A percentile compares a stretch with the other conserved stretches of the same genome.
These are phyloP conservation scores for Microctenopoma steveboyesi DNA, from an alignment of 2,797 vertebrate genomes.

Conservation along the genomic window DNA sequence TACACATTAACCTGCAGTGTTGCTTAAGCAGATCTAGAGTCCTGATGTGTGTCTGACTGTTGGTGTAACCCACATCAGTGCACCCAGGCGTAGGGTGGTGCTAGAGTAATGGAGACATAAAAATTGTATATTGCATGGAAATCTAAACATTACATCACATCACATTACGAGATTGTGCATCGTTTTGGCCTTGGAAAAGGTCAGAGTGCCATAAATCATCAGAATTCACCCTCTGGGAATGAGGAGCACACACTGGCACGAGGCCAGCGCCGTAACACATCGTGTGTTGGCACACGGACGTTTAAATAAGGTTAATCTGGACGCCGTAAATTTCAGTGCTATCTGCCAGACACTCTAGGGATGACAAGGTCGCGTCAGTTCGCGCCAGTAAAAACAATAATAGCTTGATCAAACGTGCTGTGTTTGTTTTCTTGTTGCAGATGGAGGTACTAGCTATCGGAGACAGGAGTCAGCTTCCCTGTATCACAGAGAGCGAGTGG, in stretches of 20 bases:
- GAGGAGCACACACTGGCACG: background rate
- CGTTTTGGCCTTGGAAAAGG: too few species aligned
- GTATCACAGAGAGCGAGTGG: too few species aligned
- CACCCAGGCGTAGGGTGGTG: conserved; percentile 7
- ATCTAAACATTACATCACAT: background rate
- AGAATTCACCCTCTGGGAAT: background rate
- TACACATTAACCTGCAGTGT: conserved; percentile 43
- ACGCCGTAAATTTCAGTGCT: background rate
- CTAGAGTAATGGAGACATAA: background rate
- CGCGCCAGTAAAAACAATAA: background rate
- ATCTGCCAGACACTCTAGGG: background rate
- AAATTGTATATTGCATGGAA: background rate
- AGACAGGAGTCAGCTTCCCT: too few species aligned
- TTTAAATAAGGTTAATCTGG: background rate
- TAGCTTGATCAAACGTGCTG: background rate
- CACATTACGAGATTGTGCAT: background rate
- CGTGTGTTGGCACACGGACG: background rate
- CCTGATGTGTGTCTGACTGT: conserved; percentile 51
- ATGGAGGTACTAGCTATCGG: background rate
- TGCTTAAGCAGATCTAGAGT: conserved; percentile 15
- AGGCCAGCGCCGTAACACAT: background rate
- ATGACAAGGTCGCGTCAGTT: background rate
- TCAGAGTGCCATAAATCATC: background rate
- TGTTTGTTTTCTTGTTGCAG: background rate
- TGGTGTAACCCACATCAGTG: background rate